Evolutionary conservation across 2,113 vertebrate species (phyloP), one percentile per base, ranked within the genome.

Genomic region (Strigops habroptila): DNA sequence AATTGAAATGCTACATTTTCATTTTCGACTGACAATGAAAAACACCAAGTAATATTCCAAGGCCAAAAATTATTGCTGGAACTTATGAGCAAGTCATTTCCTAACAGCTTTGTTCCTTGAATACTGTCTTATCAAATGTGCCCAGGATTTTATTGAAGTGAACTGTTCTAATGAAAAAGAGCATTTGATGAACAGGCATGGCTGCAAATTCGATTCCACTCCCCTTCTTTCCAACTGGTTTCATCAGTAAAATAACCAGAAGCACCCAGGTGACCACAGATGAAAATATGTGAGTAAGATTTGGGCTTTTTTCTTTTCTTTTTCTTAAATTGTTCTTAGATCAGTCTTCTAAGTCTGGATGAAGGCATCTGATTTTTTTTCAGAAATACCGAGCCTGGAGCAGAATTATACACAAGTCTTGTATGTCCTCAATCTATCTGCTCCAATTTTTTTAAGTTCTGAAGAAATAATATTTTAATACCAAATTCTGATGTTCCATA

Each of bases 1-100:
- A 97, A 96, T 94, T 93, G 97, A 97, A 98, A 98, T 96, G 97
- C 96, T 97, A 96, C 96, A 94, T 98, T 98, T 97, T 98, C 96
- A 97, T 98, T 97, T 97, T 91, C 91, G 31, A 96, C 94, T 96
- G 97, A 98, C 97, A 98, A 96, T 97, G 95, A 87, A 97, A 97
- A 97, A 96, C 95, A 97, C 81, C 85, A 75, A 96, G 95, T 91
- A 96, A 95, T 96, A 96, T 97, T 97, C 97, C 49, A 90, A 97
- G 97, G 93, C 96, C 93, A 97, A 97, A 98, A 97, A 96, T 97
- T 96, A 96, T 97, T 97, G 93, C 95, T 93, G 88, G 89, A 96
- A 95, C 89, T 93, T 97, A 97, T 79, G 94, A 97, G 91, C 91
- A 94, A 97, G 96, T 96, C 95, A 93, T 97, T 98, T 97, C 80